Base-by-base conservation (phyloP, 1,140 invertebrate species). In the Dendrolimus kikuchii region DNA sequence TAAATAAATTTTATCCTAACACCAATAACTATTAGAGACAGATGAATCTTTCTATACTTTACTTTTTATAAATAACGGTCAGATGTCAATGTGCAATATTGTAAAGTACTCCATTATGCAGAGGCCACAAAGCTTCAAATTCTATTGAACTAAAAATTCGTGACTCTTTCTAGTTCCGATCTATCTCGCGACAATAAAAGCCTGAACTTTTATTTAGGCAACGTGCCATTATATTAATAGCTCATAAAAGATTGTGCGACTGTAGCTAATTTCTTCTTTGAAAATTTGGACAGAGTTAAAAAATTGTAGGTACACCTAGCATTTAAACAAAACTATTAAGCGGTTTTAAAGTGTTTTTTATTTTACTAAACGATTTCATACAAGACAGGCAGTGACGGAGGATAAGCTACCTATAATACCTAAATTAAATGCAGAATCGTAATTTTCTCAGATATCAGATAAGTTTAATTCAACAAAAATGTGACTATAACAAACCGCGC, bases 71-170 rank as follows among this genome's bases (percentile, higher is more conserved):
- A 37, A 40, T 50, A 54, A 48, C 40, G 42, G 38, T 36, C 38
- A 55, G 38, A 55, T 49, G 42, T 55, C 46, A 55, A 37, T 44
- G 46, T 55, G 53, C 49, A 50, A 50, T 53, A 53, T 41, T 37
- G 41, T 23, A 53, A 50, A 40, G 43, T 37, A 45, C 9, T 46
- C 23, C 38, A 48, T 39, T 57, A 51, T 46, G 37, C 40, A 46
- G 44, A 23, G 23, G 38, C 39, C n/a, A 53, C 48, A 50, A 38
- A 23, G 37, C 48, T 40, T 50, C 48, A 5, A 41, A 37, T 50
- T 10, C 40, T n/a, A 50, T 50, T 50, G n/a, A 9, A 50, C 8
- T 50, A 41, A 50, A 50, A 50, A 40, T 23, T 23, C 48, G 48
- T 50, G 48, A 50, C 48, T 49, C 38, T 50, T 23, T 50, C 9